Conservation (phyloP, 1,140 invertebrate genomes). For the Onthophagus taurus region DNA sequence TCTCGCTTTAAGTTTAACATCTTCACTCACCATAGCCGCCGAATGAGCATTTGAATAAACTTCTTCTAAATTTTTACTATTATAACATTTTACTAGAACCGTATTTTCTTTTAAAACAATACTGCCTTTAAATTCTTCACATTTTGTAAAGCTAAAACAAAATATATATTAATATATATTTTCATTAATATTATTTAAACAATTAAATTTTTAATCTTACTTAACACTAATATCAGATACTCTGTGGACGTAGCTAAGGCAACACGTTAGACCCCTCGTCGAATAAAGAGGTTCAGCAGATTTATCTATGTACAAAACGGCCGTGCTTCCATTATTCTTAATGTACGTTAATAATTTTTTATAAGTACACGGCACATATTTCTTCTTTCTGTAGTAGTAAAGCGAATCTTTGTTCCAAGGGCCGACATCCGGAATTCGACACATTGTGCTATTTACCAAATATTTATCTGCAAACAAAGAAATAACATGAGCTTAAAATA, state of each 20-base stretch:
- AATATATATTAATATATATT: not conserved
- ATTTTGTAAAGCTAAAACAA: slow-evolving; percentile 11
- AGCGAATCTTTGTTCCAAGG: slow-evolving; percentile 57
- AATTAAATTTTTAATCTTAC: slow-evolving; percentile 7
- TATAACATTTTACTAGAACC: slow-evolving; percentile 39
- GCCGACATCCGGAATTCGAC: slow-evolving; percentile 57
- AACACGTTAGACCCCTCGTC: slow-evolving; percentile 16
- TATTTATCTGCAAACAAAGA: slow-evolving; percentile 41
- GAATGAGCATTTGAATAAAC: slow-evolving; percentile 47
- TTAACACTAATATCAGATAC: slow-evolving; percentile 6
- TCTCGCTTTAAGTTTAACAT: slow-evolving; percentile 21
- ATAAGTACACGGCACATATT: slow-evolving; percentile 47
- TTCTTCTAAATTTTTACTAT: slow-evolving; percentile 23
- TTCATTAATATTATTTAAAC: not conserved
- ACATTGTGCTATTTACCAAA: slow-evolving; percentile 57
- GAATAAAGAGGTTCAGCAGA: slow-evolving; percentile 22
- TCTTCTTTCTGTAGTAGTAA: slow-evolving; percentile 45
- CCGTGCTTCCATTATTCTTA: slow-evolving; percentile 20
- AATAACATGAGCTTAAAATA: too few relatives aligned
- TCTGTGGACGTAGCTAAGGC: slow-evolving; percentile 15
- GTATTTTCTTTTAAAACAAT: slow-evolving; percentile 28
- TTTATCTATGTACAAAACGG: slow-evolving; percentile 24
- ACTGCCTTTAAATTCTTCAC: slow-evolving; percentile 1
- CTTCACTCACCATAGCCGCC: slow-evolving; percentile 31
- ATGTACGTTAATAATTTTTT: slow-evolving; percentile 26